Conservation (phyloP, 2,113 vertebrate species). For the Salvelinus namaycush region DNA sequence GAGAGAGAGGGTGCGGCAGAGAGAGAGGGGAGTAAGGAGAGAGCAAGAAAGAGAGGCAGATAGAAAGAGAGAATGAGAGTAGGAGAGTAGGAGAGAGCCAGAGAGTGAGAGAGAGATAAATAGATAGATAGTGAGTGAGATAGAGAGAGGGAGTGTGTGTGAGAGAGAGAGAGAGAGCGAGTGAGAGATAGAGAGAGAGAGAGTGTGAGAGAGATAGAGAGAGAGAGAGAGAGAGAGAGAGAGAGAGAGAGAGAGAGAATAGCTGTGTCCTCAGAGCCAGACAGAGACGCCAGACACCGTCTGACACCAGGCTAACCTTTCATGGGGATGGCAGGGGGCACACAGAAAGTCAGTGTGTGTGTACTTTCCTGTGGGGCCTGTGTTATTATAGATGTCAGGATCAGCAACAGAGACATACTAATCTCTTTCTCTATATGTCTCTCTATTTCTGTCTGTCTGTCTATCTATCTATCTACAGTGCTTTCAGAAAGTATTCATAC, state of each 20-base stretch:
- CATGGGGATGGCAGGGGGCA: constrained; percentile 32
- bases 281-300: constrained; percentile 31
- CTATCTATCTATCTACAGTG: too few species aligned
- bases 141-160: too few species aligned
- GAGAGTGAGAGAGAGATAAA: too few species aligned
- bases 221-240: too few species aligned
- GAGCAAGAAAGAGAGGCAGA: background rate
- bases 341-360: constrained; percentile 56
- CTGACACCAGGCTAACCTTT: constrained; percentile 51
- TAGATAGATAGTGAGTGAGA: too few species aligned
- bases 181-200: too few species aligned
- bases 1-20: background rate
- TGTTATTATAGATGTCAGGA: background rate
- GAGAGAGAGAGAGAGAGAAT: background rate
- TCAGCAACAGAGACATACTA: background rate
- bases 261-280: constrained; percentile 35
- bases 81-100: too few species aligned
- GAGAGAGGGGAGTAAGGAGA: background rate
- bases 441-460: too few species aligned
- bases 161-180: too few species aligned
- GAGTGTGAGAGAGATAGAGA: too few species aligned
- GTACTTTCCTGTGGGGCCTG: constrained; percentile 62
- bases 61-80: too few species aligned
- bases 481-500: too few species aligned
- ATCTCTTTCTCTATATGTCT: background rate